Evolutionary conservation across 37 sponge, comb jelly and placozoan genomes (phyloP).

Genomic region (Theonella swinhoei): DNA sequence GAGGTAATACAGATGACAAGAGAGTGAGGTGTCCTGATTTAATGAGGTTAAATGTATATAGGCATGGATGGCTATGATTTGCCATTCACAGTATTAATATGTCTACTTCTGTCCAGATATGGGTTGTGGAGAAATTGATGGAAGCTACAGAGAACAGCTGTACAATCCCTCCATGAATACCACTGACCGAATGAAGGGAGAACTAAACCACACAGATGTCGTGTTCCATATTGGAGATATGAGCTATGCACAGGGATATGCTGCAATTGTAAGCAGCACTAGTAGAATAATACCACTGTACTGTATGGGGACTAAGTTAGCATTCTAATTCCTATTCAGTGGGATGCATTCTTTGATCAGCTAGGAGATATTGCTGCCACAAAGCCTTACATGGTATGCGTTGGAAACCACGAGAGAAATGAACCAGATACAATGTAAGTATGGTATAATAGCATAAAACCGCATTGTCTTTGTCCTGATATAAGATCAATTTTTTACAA

Average conservation of each 20-base stretch:
- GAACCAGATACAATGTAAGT: constrained; percentile 53
- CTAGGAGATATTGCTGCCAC: constrained; percentile 59
- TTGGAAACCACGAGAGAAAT: constrained; percentile 85
- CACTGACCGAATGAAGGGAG: constrained; percentile 27
- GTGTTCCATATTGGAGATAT: constrained; percentile 89
- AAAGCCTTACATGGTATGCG: constrained; percentile 80
- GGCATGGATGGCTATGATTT: no score
- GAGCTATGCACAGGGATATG: constrained; percentile 71
- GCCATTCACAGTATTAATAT: no score
- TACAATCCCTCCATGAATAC: constrained; percentile 65
- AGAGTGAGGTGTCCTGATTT: no score
- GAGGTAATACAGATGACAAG: no score
- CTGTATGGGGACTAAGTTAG: no score
- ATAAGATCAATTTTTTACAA: not conserved
- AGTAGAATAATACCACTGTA: not conserved
- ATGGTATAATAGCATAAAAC: not conserved
- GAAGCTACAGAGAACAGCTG: constrained; percentile 23
- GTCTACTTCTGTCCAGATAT: no score
- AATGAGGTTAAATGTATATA: no score
- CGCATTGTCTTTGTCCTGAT: no score
- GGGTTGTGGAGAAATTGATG: constrained; percentile 68
- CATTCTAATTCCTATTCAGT: constrained; percentile 37
- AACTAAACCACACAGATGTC: constrained; percentile 52
- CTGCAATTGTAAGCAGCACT: constrained; percentile 37
- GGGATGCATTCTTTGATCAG: constrained; percentile 81